Base-by-base conservation (phyloP, 2,113 vertebrate species). In the Polyodon spathula region DNA sequence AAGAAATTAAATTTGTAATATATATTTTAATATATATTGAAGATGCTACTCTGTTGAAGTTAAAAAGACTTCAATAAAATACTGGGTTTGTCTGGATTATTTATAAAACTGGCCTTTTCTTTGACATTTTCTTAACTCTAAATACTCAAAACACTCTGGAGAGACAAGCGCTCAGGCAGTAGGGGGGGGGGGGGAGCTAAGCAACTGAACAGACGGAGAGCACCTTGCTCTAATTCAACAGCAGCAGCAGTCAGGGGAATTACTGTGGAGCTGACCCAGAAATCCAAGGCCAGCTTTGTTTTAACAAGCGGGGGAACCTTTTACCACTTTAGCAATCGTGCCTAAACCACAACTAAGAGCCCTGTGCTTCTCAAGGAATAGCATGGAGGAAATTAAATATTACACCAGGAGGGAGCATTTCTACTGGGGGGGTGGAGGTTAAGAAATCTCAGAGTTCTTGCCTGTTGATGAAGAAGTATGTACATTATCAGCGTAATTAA, bases 251-350 rank as follows among this genome's bases (percentile, higher is more conserved):
- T 68, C 66, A 6, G 61, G 76, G 75, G 79, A 84, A 82, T 84
- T 80, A 78, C 76, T 73, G 73, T 79, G 71, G 72, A 76, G 81
- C 76, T 87, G 84, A 88, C 83, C 83, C 81, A 83, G 73, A 84
- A 86, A 83, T 85, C 77, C 75, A 77, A 75, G 83, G 77, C 78
- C 78, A 85, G 82, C 81, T 84, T 79, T 85, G 80, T 87, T 85
- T 86, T 83, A 85, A 86, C 80, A 85, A 84, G 83, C 76, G 65
- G 71, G 72, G 68, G 71, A 79, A 76, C 72, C 76, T 81, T 81
- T 79, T 70, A 76, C 74, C 79, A 77, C 74, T 83, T 81, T 75
- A 76, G 77, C 68, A 78, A 79, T 71, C 73, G 65, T 71, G 67
- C 68, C 60, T 74, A 38, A 51, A 86, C 81, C 82, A 81, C 84